Percentiles rank a stretch among this genome's conserved stretches.
These are phyloP conservation scores for Takifugu rubripes DNA, from an alignment of 2,797 vertebrate genomes.

Conservation along the genomic window DNA sequence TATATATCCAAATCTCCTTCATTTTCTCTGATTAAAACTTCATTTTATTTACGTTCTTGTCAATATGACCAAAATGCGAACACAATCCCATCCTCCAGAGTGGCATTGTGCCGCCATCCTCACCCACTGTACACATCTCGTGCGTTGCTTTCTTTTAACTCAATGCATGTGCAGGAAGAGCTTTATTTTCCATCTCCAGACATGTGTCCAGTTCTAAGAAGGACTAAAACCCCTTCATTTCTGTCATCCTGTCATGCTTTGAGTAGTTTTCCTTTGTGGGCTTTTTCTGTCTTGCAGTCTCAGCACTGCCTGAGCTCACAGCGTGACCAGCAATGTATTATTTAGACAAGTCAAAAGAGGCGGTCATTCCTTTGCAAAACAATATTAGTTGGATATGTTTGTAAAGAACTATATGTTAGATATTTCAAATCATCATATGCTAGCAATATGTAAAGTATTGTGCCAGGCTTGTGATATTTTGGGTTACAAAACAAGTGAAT, in stretches of 20 bases:
- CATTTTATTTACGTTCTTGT: conserved; percentile 17
- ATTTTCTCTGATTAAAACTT: conserved; percentile 52
- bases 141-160: conserved; percentile 66
- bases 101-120: conserved; percentile 40
- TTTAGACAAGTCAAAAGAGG: conserved; percentile 55
- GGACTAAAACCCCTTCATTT: conserved; percentile 24
- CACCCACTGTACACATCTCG: conserved; percentile 43
- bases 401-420: conserved; percentile 87
- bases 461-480: conserved; percentile 88
- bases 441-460: conserved; percentile 93
- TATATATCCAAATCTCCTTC: conserved; percentile 54
- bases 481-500: conserved; percentile 86
- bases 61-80: conserved; percentile 60
- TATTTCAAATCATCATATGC: conserved; percentile 88
- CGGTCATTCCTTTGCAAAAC: conserved; percentile 65
- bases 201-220: conserved; percentile 17
- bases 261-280: conserved; percentile 53
- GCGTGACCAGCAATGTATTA: conserved; percentile 75
- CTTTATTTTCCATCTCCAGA: conserved; percentile 33
- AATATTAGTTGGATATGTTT: conserved; percentile 82
- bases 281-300: conserved; percentile 66
- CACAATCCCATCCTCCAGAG: conserved; percentile 64
- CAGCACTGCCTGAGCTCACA: conserved; percentile 71
- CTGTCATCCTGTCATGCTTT: conserved; percentile 48
- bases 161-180: conserved; percentile 66